A percentile compares a stretch with the other conserved stretches of the same genome.
Evolutionary conservation across 2,113 vertebrate species (phyloP).

Genomic region (Aptenodytes forsteri): DNA sequence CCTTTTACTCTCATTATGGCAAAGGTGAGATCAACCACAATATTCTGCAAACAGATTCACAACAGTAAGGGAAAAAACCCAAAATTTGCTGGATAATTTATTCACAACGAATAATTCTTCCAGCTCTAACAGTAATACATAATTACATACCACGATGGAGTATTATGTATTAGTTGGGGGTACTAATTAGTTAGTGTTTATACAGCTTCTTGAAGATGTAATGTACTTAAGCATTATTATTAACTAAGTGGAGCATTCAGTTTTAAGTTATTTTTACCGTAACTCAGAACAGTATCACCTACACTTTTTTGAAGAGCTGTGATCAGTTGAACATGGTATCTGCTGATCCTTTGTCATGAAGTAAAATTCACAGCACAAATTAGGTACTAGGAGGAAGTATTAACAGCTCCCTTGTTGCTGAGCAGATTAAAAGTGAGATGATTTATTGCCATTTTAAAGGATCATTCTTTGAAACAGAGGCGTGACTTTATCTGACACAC

Average conservation of each 20-base stretch:
- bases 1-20: accelerated
- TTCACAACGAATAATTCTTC: slow-evolving; percentile 19
- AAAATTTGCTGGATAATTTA: slow-evolving; percentile 34
- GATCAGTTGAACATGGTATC: background rate
- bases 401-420: background rate
- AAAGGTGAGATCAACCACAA: background rate
- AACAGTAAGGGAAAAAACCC: background rate
- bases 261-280: background rate
- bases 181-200: slow-evolving; percentile 71
- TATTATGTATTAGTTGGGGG: slow-evolving; percentile 56
- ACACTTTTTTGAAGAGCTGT: background rate
- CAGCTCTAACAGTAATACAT: slow-evolving; percentile 47
- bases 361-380: background rate
- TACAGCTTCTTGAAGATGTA: slow-evolving; percentile 52
- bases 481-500: background rate
- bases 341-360: background rate
- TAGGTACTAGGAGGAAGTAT: background rate
- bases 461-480: background rate
- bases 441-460: background rate
- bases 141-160: slow-evolving; percentile 58
- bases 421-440: background rate
- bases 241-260: background rate
- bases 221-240: slow-evolving; percentile 55
- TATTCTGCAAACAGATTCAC: background rate
- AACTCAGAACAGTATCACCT: slow-evolving; percentile 17